Evolutionary conservation across 2,888 invertebrate species (phyloP), one percentile per base, ranked within the genome.

Genomic region (Pristionchus fissidentatus): DNA sequence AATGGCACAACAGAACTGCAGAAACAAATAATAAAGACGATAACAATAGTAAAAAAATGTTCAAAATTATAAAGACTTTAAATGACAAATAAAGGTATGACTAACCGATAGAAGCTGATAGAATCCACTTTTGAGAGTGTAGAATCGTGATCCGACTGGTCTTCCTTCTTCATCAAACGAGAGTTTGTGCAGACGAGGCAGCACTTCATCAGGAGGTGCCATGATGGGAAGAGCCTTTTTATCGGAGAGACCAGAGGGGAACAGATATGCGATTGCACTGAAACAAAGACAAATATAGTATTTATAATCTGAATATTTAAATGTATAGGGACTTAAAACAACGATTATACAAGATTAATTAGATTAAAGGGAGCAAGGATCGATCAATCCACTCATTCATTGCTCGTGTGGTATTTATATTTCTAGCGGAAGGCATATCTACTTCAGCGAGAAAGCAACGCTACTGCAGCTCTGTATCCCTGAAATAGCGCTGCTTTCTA

Each of bases 161-260:
- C 97, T 94, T 0, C 99, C 99, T 87, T 95, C 95, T 92, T 95
- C 95, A 77, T 91, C 91, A 75, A 92, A 92, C 22, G 90, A 85
- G 80, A 90, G 89, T 41, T 88, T 82, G 81, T 87, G 86, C 70
- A 92, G 87, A 84, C 90, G 90, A 15, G 93, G 93, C 46, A 93
- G 90, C 79, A 93, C 88, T 85, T 96, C 95, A 90, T 95, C 95
- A 41, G 98, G 98, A 38, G 96, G 95, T 92, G 95, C 95, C 96
- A 99, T 96, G 26, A 95, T 93, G 0, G 99, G 98, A 82, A 96
- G 94, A 0, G 98, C 97, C 89, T 94, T 95, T 88, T 95, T 95
- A 83, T 96, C 96, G 92, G 94, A 96, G 83, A 99, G 93, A 8
- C 97, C 97, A 84, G 97, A 97, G 7, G 99, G 99, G 91, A 99